A percentile compares a stretch with the other conserved stretches of the same genome.
Conservation (phyloP, 2,113 vertebrate genomes). For the Origma solitaria region DNA sequence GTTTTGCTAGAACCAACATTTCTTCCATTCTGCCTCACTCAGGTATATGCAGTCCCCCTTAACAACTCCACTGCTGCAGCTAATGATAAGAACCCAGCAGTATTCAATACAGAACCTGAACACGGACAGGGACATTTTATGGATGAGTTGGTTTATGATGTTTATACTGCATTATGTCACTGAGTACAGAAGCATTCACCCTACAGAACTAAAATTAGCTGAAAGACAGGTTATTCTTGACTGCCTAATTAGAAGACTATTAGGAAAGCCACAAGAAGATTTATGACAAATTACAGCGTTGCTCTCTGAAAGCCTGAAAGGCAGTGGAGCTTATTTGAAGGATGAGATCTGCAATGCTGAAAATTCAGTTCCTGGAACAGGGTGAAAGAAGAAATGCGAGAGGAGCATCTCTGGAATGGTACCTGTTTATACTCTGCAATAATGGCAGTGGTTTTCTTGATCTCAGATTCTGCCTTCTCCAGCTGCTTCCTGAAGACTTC, state of each 20-base stretch:
- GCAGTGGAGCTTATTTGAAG: neutral
- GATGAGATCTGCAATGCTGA: neutral
- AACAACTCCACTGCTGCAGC: neutral
- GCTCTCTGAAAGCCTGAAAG: neutral
- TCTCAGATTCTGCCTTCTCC: conserved; percentile 95
- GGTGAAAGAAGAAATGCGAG: neutral
- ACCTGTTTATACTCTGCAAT: conserved; percentile 99
- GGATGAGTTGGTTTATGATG: neutral
- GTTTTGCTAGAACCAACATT: neutral
- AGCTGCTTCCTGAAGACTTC: conserved; percentile 96
- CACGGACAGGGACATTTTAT: neutral
- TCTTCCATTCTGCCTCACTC: neutral
- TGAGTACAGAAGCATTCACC: neutral
- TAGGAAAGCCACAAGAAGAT: neutral
- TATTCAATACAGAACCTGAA: neutral
- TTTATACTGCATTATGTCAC: neutral
- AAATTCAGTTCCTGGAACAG: neutral
- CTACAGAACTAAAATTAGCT: neutral
- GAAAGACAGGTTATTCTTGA: neutral
- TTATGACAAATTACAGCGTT: neutral
- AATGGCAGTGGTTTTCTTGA: conserved; percentile 97
- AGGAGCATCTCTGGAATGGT: neutral
- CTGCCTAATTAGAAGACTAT: neutral
- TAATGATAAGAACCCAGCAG: neutral
- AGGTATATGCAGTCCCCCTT: neutral